Conservation (phyloP, 2,797 vertebrate species). For the Paguma larvata region DNA sequence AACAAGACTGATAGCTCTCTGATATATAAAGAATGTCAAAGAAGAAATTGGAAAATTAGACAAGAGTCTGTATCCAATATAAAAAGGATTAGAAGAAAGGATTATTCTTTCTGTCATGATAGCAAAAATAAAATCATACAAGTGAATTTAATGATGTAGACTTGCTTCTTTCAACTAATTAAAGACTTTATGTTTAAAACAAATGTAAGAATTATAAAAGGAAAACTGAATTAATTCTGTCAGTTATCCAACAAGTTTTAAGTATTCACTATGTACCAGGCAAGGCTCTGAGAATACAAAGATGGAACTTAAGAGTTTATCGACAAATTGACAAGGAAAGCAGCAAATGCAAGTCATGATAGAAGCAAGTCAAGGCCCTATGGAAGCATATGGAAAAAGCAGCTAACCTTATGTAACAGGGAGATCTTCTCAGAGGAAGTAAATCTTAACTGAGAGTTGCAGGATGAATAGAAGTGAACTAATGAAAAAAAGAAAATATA, state of each 20-base stretch:
- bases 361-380: neutral
- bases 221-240: conserved; percentile 54
- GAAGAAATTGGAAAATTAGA: conserved; percentile 67
- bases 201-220: conserved; percentile 53
- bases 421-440: conserved; percentile 14
- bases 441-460: conserved; percentile 20
- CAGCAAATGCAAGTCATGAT: neutral
- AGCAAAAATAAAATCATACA: conserved; percentile 59
- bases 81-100: conserved; percentile 52
- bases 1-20: conserved; percentile 58
- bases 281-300: conserved; percentile 35
- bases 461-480: neutral
- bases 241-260: conserved; percentile 47
- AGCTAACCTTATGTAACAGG: neutral
- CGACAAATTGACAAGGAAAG: neutral
- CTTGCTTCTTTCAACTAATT: conserved; percentile 63
- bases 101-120: conserved; percentile 46
- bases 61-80: conserved; percentile 43
- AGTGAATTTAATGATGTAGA: conserved; percentile 34
- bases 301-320: neutral
- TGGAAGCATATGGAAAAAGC: neutral
- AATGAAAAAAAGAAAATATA: neutral
- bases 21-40: conserved; percentile 48
- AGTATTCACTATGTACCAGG: neutral
- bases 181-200: conserved; percentile 56